Evolutionary conservation across 2,113 vertebrate genomes (phyloP), one percentile per base, ranked within the genome.

Genomic region (Salminus brasiliensis): DNA sequence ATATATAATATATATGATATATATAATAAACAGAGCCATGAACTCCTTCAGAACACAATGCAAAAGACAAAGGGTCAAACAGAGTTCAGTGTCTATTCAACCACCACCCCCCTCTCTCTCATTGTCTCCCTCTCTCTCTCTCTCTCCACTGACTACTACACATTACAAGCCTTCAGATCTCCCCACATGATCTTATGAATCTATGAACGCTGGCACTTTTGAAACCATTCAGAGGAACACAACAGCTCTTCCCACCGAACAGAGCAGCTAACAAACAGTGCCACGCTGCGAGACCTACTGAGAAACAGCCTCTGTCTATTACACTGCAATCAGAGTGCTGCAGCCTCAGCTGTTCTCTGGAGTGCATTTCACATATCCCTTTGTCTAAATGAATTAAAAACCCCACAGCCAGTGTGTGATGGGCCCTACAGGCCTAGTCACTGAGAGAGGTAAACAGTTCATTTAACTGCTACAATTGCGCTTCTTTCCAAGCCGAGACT

Each of bases 371-470:
- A 2, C 67, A 79, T 78, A 59, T 53, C 81, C 59, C 72, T 80
- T 83, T 78, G 72, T 83, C 68, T 75, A 68, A 72, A 80, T 83
- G 27, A 75, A 84, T 60, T n/a, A 65, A 77, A 36, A 68, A 23
- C 45, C 57, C 23, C 43, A 29, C 30, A 11, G 55, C 12, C 43
- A 68, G 30, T 77, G n/a, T 47, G 74, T 49, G 41, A 36, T 72
- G 32, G 55, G 41, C 65, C 45, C 55, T 57, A 41, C 27, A 68
- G 65, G 10, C 27, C 49, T 23, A 52, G 25, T 45, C 57, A 25
- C 60, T 76, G 59, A 15, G 10, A 45, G 27, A 66, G 78, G 25
- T 47, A 32, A 67, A 55, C 1, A 13, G 27, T 43, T 29, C 82
- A 41, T 72, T 81, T 78, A 71, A 79, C 74, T 32, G 57, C 34